Evolutionary conservation across 1,140 invertebrate species (phyloP), one percentile per base, ranked within the genome.

Genomic region (Telenomus remus): DNA sequence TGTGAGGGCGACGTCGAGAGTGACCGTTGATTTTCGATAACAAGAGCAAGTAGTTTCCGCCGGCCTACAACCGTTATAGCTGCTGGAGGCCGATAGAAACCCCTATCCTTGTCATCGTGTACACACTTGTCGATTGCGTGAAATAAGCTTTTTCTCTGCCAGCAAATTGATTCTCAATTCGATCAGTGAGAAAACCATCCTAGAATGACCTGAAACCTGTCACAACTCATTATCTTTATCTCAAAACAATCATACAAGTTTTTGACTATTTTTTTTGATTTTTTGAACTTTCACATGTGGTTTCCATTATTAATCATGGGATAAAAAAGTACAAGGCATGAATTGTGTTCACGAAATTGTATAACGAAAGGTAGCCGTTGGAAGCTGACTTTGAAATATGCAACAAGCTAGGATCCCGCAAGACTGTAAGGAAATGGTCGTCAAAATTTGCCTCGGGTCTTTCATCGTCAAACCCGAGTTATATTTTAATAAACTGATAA

Each of bases 21-120:
- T 46, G 61, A 57, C 37, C 56, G 83, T 78, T 81, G 87, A 87
- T 82, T 71, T 79, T 81, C 70, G 80, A 84, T 85, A 81, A 84
- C 82, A 85, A 85, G 84, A 89, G 92, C 92, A 93, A 95, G 93
- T 94, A 95, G 94, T 95, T 95, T 95, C 94, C 93, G 93, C 93
- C 94, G 94, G 94, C 94, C 94, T 95, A 95, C 94, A 95, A 93
- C 89, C 81, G 87, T 87, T 76, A 87, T 90, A 87, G 87, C 91
- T 92, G 93, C 93, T 95, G 93, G 93, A 95, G 94, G 93, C 94
- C 94, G 93, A 95, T 94, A 94, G 93, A 95, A 95, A 95, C 94
- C 93, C 94, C 93, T 95, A 86, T 86, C 76, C 86, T 84, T 82
- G 79, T 82, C 78, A 77, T 81, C 83, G 69, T 42, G 11, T 48